phyloP scores from a whole-genome alignment of 1,140 invertebrate species.

The Microplitis demolitor region DNA sequence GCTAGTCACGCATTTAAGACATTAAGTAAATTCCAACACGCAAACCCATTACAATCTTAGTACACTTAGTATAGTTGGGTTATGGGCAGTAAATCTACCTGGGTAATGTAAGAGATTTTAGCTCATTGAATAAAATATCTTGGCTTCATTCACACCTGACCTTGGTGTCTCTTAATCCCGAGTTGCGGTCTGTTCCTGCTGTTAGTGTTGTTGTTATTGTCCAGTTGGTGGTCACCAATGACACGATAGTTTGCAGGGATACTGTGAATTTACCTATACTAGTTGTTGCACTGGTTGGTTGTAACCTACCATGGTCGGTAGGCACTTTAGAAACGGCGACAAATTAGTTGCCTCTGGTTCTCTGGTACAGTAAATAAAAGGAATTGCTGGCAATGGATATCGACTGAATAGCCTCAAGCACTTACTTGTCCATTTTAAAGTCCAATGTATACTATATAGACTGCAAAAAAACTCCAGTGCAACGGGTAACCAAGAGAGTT shows the following conservation, averaged over 20 bases:
- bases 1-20: slow-evolving; percentile 7
- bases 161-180: neutral
- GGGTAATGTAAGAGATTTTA: too few species aligned
- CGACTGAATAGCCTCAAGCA: too few species aligned
- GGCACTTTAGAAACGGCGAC: neutral
- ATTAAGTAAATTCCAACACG: slow-evolving; percentile 19
- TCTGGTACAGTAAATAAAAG: neutral
- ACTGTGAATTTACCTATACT: too few species aligned
- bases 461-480: neutral
- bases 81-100: too few species aligned
- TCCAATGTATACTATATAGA: too few species aligned
- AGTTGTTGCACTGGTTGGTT: too few species aligned
- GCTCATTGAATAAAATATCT: neutral
- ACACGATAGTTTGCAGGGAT: too few species aligned
- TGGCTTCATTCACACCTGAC: neutral
- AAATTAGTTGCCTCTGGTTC: neutral
- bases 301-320: neutral
- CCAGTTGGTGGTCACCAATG: too few species aligned
- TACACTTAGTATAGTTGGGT: neutral
- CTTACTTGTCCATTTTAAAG: too few species aligned
- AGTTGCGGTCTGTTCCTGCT: neutral
- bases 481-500: neutral
- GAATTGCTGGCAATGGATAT: neutral
- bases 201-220: too few species aligned
- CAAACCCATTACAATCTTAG: slow-evolving; percentile 5